Conservation (phyloP, 1,140 invertebrate species). For the Atopsyche davidsoni region DNA sequence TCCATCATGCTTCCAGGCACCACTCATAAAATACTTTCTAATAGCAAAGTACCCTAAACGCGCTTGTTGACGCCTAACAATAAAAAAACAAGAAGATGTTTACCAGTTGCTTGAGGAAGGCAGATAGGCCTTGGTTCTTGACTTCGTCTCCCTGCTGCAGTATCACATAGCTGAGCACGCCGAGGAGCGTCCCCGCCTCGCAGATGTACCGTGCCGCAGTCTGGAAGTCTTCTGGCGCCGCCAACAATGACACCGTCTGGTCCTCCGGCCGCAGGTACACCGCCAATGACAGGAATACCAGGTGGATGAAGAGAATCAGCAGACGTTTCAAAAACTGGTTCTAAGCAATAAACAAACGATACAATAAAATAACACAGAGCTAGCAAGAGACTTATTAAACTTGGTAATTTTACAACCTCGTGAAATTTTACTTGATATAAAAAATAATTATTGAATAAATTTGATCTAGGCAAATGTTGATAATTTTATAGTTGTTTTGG, state of each 20-base stretch:
- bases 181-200: slow-evolving; percentile 78
- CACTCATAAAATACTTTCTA: too few relatives aligned
- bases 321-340: slow-evolving; percentile 89
- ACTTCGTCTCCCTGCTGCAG: slow-evolving; percentile 91
- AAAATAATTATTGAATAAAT: too few relatives aligned
- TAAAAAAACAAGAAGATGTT: slow-evolving; percentile 35
- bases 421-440: too few relatives aligned
- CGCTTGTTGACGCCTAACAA: too few relatives aligned
- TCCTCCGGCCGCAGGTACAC: slow-evolving; percentile 80
- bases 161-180: slow-evolving; percentile 83
- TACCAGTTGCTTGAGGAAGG: slow-evolving; percentile 91
- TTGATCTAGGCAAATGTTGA: too few relatives aligned
- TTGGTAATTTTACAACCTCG: too few relatives aligned
- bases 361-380: too few relatives aligned
- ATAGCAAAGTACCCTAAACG: too few relatives aligned
- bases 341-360: slow-evolving; percentile 53
- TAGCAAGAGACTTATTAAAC: too few relatives aligned
- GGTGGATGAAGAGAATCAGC: slow-evolving; percentile 77
- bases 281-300: slow-evolving; percentile 81
- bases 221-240: slow-evolving; percentile 40
- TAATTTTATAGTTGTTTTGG: too few relatives aligned
- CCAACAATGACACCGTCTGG: slow-evolving; percentile 38
- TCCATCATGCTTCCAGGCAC: too few relatives aligned
- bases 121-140: slow-evolving; percentile 83
- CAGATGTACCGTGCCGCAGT: slow-evolving; percentile 62